Percentiles rank a stretch among this genome's conserved stretches.
phyloP scores from a whole-genome alignment of 2,888 invertebrate species.

The Rugalucina vietnamica region DNA sequence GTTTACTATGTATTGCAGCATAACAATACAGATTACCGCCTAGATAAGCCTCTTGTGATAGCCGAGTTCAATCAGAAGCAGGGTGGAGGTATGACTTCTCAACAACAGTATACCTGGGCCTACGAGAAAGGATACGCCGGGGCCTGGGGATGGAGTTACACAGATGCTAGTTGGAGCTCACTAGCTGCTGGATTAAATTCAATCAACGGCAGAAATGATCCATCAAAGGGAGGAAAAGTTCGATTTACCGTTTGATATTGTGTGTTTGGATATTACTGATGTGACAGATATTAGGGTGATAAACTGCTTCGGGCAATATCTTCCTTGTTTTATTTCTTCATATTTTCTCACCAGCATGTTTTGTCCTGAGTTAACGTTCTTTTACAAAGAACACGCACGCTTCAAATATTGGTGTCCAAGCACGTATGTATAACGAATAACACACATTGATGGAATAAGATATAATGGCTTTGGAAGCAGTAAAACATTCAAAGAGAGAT shows the following conservation, averaged over 20 bases:
- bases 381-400: no score
- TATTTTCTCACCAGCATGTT: no score
- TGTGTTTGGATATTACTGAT: no score
- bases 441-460: no score
- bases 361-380: no score
- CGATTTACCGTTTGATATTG: constrained; percentile 15
- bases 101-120: constrained; percentile 56
- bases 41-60: constrained; percentile 63
- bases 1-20: constrained; percentile 51
- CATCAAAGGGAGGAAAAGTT: constrained; percentile 26
- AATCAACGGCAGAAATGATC: constrained; percentile 23
- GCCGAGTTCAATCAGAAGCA: constrained; percentile 60
- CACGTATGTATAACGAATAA: no score
- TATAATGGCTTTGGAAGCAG: no score
- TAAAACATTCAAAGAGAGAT: no score
- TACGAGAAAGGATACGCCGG: constrained; percentile 65
- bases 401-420: no score
- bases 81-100: constrained; percentile 59
- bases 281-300: no score
- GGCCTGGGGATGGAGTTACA: constrained; percentile 65
- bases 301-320: no score
- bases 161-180: constrained; percentile 33
- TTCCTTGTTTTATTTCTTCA: no score
- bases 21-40: constrained; percentile 46
- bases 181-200: constrained; percentile 47